Conservation (phyloP, 2,113 vertebrate genomes). For the Corapipo altera region DNA sequence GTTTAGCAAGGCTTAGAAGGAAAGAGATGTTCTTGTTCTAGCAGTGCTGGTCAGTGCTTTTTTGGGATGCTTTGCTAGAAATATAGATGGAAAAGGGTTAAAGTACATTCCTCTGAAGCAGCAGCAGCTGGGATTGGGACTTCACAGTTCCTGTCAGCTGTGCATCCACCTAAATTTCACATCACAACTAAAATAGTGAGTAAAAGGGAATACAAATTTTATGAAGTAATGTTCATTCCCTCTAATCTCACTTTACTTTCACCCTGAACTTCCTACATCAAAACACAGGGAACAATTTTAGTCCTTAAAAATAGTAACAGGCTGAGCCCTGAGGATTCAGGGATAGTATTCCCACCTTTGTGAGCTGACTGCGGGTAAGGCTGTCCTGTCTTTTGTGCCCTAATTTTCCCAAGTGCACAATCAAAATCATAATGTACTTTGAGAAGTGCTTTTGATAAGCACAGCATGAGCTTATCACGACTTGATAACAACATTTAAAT, state of each 20-base stretch:
- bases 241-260: neutral
- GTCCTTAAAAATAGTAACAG: neutral
- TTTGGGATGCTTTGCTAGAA: neutral
- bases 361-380: neutral
- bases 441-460: neutral
- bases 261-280: neutral
- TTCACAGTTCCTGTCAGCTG: neutral
- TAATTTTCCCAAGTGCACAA: neutral
- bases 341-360: neutral
- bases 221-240: neutral
- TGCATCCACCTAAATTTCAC: neutral
- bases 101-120: neutral
- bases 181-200: neutral
- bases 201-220: neutral
- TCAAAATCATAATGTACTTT: neutral
- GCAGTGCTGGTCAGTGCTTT: neutral
- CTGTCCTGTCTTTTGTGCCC: neutral
- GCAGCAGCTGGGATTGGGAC: neutral
- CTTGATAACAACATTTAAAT: neutral
- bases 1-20: neutral
- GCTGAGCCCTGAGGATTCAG: neutral
- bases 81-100: fast-evolving
- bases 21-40: neutral
- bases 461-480: fast-evolving
- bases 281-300: neutral